phyloP scores from a whole-genome alignment of 2,888 invertebrate genomes.

The Adela reaumurella region DNA sequence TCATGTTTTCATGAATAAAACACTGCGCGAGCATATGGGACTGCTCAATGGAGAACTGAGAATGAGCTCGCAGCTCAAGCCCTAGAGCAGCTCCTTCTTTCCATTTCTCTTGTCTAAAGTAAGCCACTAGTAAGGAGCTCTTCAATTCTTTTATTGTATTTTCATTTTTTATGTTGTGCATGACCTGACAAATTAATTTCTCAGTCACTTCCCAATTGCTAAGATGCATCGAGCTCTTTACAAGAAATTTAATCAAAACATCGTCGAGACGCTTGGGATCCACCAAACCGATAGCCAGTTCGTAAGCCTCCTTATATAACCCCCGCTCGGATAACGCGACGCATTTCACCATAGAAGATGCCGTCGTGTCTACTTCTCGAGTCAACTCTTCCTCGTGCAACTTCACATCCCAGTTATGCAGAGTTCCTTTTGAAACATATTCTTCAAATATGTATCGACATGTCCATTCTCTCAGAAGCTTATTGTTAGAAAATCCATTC shows the following conservation, averaged over 20 bases:
- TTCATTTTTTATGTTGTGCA: slow-evolving; percentile 30
- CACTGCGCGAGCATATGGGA: slow-evolving; percentile 29
- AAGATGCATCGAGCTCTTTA: slow-evolving; percentile 35
- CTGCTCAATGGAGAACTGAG: slow-evolving; percentile 23
- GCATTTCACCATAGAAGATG: slow-evolving; percentile 58
- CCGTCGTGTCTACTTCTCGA: slow-evolving; percentile 55
- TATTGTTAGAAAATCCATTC: slow-evolving; percentile 26
- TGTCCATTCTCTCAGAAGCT: slow-evolving; percentile 29
- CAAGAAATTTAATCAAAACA: slow-evolving; percentile 33
- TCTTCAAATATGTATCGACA: slow-evolving; percentile 32
- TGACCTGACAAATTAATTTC: slow-evolving; percentile 36
- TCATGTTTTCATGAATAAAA: slow-evolving; percentile 30
- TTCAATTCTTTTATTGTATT: slow-evolving; percentile 23
- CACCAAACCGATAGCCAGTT: slow-evolving; percentile 37
- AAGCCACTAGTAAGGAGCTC: slow-evolving; percentile 29
- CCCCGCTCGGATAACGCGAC: slow-evolving; percentile 49
- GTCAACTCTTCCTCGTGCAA: slow-evolving; percentile 49
- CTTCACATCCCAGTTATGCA: slow-evolving; percentile 36
- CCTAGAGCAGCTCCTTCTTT: slow-evolving; percentile 38
- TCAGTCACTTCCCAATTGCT: slow-evolving; percentile 40
- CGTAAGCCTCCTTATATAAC: slow-evolving; percentile 54
- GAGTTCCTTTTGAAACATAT: slow-evolving; percentile 28
- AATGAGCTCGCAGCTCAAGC: slow-evolving; percentile 23
- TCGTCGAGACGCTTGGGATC: slow-evolving; percentile 35
- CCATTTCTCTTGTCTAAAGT: slow-evolving; percentile 47